phyloP scores from a whole-genome alignment of 2,888 invertebrate species.

The Drosophila kambysellisi region DNA sequence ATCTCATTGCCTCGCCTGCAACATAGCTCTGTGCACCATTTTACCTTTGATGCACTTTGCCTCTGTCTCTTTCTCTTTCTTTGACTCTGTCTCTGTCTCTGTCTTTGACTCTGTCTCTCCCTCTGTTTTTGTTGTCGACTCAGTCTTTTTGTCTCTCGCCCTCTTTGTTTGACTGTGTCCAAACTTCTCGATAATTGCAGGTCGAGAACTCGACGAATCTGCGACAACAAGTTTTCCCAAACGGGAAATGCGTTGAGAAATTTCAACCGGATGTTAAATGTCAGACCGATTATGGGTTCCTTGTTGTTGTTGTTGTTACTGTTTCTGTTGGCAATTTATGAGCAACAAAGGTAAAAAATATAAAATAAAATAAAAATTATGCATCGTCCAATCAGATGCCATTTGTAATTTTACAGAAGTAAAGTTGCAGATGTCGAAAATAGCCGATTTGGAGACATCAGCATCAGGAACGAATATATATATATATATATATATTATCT shows the following conservation, averaged over 20 bases:
- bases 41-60: not conserved
- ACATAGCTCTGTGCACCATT: not conserved
- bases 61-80: not conserved
- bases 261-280: conserved; percentile 75
- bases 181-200: conserved; percentile 77
- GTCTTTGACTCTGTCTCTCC: not conserved
- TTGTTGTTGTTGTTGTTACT: conserved; percentile 17
- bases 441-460: no score
- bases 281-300: conserved; percentile 49
- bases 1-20: conserved; percentile 44
- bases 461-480: not conserved
- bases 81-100: not conserved
- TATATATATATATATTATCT: not conserved
- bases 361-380: conserved; percentile 51
- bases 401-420: conserved; percentile 11
- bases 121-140: conserved; percentile 6
- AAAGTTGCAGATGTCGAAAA: not conserved
- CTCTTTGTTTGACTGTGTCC: conserved; percentile 14
- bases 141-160: conserved; percentile 5
- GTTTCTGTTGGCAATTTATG: conserved; percentile 64
- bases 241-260: conserved; percentile 70
- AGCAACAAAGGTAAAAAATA: conserved; percentile 37
- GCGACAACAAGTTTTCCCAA: conserved; percentile 27
- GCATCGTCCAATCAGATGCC: conserved; percentile 33
- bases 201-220: conserved; percentile 46